These are phyloP conservation scores for Chelonus formosanus DNA, from an alignment of 2,888 invertebrate species.

Conservation along the genomic window DNA sequence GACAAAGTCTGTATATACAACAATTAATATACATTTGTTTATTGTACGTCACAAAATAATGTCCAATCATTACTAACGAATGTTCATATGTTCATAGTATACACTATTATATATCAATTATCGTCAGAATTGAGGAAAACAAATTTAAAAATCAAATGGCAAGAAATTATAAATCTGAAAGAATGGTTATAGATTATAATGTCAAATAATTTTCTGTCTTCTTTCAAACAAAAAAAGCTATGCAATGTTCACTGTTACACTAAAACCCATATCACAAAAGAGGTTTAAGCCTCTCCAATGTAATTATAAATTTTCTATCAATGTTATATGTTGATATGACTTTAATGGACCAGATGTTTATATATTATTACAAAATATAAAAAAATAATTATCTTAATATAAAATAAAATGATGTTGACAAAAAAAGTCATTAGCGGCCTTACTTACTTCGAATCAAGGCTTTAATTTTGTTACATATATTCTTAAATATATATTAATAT, in stretches of 20 bases:
- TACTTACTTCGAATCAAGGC: too few species aligned
- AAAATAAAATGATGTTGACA: constrained; percentile 35
- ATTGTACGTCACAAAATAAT: constrained; percentile 5
- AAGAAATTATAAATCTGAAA: background rate
- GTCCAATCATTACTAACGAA: background rate
- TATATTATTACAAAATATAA: constrained; percentile 58
- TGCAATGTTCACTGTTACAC: constrained; percentile 50
- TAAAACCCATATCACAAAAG: constrained; percentile 41
- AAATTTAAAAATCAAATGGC: background rate
- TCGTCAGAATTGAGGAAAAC: background rate
- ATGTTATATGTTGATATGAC: constrained; percentile 63
- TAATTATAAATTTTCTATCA: constrained; percentile 62
- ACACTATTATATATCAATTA: background rate
- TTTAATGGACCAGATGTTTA: constrained; percentile 65
- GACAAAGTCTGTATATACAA: background rate
- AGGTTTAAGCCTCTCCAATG: constrained; percentile 52
- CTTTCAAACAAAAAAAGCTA: constrained; percentile 38
- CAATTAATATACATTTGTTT: background rate
- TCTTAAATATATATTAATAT: background rate
- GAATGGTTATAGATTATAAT: background rate
- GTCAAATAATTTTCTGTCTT: constrained; percentile 2
- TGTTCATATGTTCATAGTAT: background rate
- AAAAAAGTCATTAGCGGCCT: constrained; percentile 46
- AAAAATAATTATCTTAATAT: constrained; percentile 56
- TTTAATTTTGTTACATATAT: background rate